Evolutionary conservation across 2,113 vertebrate species (phyloP).

Genomic region (Gracilinanus agilis): DNA sequence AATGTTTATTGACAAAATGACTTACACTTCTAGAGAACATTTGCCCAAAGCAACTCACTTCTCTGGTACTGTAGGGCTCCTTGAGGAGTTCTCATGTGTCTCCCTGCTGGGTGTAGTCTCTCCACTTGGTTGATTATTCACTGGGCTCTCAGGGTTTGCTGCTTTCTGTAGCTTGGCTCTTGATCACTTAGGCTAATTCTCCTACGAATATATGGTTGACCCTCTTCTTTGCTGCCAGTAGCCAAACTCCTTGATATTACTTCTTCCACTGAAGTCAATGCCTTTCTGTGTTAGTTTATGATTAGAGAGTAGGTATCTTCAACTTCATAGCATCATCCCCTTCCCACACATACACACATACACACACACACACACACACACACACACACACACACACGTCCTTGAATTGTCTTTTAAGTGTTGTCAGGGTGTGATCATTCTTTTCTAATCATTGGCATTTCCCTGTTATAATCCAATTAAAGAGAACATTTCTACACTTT

Average conservation of each 20-base stretch:
- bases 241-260: neutral
- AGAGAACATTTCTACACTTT: neutral
- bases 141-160: neutral
- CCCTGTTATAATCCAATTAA: neutral
- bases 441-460: neutral
- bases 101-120: neutral
- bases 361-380: no score
- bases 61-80: neutral
- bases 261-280: neutral
- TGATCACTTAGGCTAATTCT: neutral
- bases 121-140: neutral
- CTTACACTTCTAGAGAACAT: neutral
- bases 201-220: neutral
- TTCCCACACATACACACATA: no score
- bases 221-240: neutral
- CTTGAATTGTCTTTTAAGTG: neutral
- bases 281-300: neutral
- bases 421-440: neutral
- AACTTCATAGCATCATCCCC: neutral
- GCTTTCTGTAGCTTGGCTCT: neutral
- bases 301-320: neutral
- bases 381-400: neutral
- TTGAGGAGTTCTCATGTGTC: neutral
- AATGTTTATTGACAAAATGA: neutral
- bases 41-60: neutral